A percentile compares a stretch with the other conserved stretches of the same genome.
Evolutionary conservation across 1,140 invertebrate genomes (phyloP).

Genomic region (Pseudomyrmex flavicornis): DNA sequence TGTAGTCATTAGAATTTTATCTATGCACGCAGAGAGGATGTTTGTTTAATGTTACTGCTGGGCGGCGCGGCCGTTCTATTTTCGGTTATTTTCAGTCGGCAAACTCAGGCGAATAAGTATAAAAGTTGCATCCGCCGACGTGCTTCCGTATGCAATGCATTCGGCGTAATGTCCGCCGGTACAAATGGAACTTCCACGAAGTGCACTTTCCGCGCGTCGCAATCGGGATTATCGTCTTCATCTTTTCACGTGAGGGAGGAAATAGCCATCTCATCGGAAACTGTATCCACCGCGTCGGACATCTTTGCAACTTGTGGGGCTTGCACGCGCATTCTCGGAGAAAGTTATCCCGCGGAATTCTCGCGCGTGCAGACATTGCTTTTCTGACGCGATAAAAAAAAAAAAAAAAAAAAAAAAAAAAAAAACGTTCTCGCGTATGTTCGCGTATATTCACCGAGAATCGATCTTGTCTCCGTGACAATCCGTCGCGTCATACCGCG

Average conservation of each 20-base stretch:
- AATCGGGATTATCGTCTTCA: constrained; percentile 63
- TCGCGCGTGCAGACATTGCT: neutral
- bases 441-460: neutral
- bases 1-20: constrained; percentile 51
- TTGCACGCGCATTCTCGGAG: neutral
- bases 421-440: neutral
- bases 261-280: constrained; percentile 51
- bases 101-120: constrained; percentile 53
- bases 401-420: neutral
- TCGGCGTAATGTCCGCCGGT: constrained; percentile 66
- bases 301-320: constrained; percentile 66
- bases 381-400: neutral
- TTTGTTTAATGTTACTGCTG: constrained; percentile 50
- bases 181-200: constrained; percentile 69
- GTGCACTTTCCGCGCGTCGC: constrained; percentile 47
- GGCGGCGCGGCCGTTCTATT: constrained; percentile 13
- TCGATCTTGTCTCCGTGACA: neutral
- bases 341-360: constrained; percentile 7
- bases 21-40: constrained; percentile 17
- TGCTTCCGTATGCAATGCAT: constrained; percentile 64
- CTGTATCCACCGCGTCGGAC: constrained; percentile 55
- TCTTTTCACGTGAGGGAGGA: constrained; percentile 59
- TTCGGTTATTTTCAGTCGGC: constrained; percentile 47
- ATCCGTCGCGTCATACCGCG: neutral
- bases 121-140: constrained; percentile 68